Percentiles rank a stretch among this genome's conserved stretches.
phyloP scores from a whole-genome alignment of 2,888 invertebrate species.

The Cristatella mucedo region DNA sequence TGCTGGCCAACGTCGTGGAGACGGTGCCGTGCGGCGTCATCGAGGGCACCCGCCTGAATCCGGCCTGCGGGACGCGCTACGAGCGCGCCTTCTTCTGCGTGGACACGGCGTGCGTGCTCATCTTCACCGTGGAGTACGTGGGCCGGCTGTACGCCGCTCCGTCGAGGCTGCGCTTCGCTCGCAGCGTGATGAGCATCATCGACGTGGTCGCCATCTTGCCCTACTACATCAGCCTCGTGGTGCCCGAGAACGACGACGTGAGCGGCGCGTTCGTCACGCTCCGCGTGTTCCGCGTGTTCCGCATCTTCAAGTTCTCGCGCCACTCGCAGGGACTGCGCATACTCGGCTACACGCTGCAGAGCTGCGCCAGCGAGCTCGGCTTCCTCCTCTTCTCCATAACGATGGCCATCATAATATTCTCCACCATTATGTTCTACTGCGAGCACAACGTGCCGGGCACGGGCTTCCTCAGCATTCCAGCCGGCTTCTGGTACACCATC shows the following conservation, averaged over 20 bases:
- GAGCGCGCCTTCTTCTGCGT: conserved; percentile 85
- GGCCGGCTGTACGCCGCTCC: conserved; percentile 88
- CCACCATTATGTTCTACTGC: conserved; percentile 99
- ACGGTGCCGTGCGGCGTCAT: conserved; percentile 76
- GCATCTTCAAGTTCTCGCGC: conserved; percentile 98
- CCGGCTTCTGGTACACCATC: conserved; percentile 99
- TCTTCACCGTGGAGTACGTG: conserved; percentile 94
- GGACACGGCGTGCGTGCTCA: conserved; percentile 99
- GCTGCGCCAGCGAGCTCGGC: conserved; percentile 94
- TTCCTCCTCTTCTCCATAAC: conserved; percentile 97
- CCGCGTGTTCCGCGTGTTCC: conserved; percentile 94
- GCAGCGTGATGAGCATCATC: conserved; percentile 97
- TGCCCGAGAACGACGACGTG: conserved; percentile 93
- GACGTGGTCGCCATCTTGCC: conserved; percentile 98
- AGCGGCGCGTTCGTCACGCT: conserved; percentile 97
- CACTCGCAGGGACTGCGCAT: conserved; percentile 97
- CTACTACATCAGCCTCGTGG: conserved; percentile 93
- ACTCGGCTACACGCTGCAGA: conserved; percentile 95
- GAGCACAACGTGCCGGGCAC: conserved; percentile 95
- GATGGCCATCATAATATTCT: conserved; percentile 99
- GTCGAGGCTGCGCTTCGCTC: conserved; percentile 86
- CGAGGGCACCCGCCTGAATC: conserved; percentile 42
- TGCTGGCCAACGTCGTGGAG: conserved; percentile 97
- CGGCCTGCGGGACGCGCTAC: conserved; percentile 87
- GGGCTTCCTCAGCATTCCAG: conserved; percentile 96